Evolutionary conservation across 2,797 vertebrate species (phyloP).

Genomic region (Lophius americanus): DNA sequence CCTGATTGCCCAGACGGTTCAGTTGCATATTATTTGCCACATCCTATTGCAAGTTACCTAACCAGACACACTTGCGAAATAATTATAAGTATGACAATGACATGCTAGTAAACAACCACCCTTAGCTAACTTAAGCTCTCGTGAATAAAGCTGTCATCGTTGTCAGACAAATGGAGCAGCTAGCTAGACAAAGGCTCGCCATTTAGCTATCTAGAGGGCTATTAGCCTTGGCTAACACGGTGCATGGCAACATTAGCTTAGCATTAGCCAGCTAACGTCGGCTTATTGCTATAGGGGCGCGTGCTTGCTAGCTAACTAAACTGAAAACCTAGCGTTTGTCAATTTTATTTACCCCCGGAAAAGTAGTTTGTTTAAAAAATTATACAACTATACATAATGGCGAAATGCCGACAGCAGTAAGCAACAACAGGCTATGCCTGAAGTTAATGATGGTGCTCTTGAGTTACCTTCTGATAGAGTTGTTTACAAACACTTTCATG

Average conservation of each 20-base stretch:
- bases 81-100: constrained; percentile 19
- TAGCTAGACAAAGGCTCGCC: constrained; percentile 55
- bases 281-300: background rate
- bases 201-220: constrained; percentile 53
- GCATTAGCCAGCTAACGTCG: constrained; percentile 45
- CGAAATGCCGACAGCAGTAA: background rate
- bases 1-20: background rate
- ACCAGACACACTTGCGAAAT: constrained; percentile 32
- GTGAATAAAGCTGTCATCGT: constrained; percentile 35
- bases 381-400: background rate
- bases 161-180: background rate
- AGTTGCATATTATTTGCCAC: background rate
- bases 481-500: constrained; percentile 89
- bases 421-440: background rate
- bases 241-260: constrained; percentile 38
- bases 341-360: constrained; percentile 11
- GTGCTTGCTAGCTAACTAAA: constrained; percentile 40
- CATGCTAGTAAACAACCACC: constrained; percentile 5
- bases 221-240: background rate
- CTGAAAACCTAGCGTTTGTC: constrained; percentile 29
- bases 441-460: constrained; percentile 35
- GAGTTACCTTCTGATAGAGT: constrained; percentile 71
- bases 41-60: constrained; percentile 9
- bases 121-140: background rate
- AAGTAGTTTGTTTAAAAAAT: background rate